A percentile compares a stretch with the other conserved stretches of the same genome.
phyloP scores from a whole-genome alignment of 2,797 vertebrate genomes.

The Gymnoscopelus braueri region DNA sequence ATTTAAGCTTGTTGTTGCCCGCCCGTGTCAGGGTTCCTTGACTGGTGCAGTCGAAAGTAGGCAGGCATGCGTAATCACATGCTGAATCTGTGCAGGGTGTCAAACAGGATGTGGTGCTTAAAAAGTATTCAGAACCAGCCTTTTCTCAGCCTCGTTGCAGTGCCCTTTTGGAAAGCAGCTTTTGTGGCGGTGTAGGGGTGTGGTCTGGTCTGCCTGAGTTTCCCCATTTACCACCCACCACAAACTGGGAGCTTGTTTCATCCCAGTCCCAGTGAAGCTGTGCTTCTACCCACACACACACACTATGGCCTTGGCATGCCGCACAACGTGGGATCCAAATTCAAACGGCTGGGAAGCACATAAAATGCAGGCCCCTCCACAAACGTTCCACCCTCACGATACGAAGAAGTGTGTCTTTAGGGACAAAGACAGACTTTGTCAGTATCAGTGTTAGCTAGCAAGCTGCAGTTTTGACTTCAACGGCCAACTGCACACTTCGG shows the following conservation, averaged over 20 bases:
- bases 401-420: conserved; percentile 35
- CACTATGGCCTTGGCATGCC: conserved; percentile 63
- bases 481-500: conserved; percentile 21
- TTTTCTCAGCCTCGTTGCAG: conserved; percentile 46
- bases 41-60: conserved; percentile 5
- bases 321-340: conserved; percentile 63
- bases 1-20: neutral
- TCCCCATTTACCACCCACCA: conserved; percentile 66
- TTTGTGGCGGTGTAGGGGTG: conserved; percentile 63
- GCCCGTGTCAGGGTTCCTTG: neutral
- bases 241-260: conserved; percentile 69
- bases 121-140: conserved; percentile 41
- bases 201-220: conserved; percentile 68
- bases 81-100: conserved; percentile 46
- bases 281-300: conserved; percentile 61
- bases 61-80: conserved; percentile 38
- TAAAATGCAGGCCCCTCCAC: conserved; percentile 57
- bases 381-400: conserved; percentile 55
- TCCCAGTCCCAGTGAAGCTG: conserved; percentile 41
- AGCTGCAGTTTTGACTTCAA: conserved; percentile 19
- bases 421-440: conserved; percentile 69
- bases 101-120: conserved; percentile 49
- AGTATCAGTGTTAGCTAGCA: conserved; percentile 3
- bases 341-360: conserved; percentile 49
- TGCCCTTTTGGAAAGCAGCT: conserved; percentile 50